These are phyloP conservation scores for Troglohyphantes excavatus DNA, from an alignment of 2,888 invertebrate genomes.

Conservation along the genomic window DNA sequence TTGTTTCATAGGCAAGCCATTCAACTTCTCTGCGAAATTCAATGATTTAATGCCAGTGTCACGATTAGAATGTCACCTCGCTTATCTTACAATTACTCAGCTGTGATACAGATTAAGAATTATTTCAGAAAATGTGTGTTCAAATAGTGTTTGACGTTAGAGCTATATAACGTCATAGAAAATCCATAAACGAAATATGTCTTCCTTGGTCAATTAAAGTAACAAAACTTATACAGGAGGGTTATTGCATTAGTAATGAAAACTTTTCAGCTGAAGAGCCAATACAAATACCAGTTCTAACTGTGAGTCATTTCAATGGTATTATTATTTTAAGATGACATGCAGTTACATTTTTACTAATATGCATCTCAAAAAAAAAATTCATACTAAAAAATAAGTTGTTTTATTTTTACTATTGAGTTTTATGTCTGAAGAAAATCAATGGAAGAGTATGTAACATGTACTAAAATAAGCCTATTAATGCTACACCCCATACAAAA, in stretches of 20 bases:
- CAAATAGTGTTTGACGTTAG: background rate
- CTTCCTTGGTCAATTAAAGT: background rate
- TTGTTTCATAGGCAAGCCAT: constrained; percentile 18
- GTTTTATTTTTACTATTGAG: no score
- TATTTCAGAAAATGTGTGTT: constrained; percentile 3
- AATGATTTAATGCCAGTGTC: constrained; percentile 15
- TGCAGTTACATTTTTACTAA: no score
- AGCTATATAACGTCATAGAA: background rate
- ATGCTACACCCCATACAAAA: no score
- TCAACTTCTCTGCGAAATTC: constrained; percentile 21
- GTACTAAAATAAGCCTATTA: no score
- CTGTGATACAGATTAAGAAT: constrained; percentile 16
- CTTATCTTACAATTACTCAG: constrained; percentile 50
- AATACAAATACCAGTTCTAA: background rate
- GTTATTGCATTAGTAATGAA: background rate
- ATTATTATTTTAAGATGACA: background rate
- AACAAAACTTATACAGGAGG: background rate
- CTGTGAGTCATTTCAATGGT: background rate
- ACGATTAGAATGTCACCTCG: constrained; percentile 6
- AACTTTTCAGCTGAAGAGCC: background rate
- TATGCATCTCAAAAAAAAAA: no score
- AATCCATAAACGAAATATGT: background rate
- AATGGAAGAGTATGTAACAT: no score
- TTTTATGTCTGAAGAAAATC: no score
- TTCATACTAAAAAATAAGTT: no score